phyloP scores from a whole-genome alignment of 1,140 invertebrate genomes.

The Olivierus martensii region DNA sequence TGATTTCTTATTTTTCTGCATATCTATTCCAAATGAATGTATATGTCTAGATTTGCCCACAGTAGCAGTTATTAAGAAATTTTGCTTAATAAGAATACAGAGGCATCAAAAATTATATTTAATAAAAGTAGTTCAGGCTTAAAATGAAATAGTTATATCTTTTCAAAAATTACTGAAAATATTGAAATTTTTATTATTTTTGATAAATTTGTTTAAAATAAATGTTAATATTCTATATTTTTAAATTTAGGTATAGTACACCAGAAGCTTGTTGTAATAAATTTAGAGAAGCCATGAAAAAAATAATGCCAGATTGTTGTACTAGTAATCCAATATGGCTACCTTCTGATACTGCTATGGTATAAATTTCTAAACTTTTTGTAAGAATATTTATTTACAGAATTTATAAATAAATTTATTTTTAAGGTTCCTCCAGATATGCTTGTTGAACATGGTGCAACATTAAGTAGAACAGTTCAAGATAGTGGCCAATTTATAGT shows the following conservation, averaged over 20 bases:
- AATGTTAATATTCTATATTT: too few relatives aligned
- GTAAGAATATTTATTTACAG: neutral
- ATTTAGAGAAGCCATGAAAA: conserved; percentile 55
- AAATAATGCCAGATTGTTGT: conserved; percentile 64
- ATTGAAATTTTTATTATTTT: too few relatives aligned
- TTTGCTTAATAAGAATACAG: too few relatives aligned
- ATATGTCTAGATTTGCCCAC: too few relatives aligned
- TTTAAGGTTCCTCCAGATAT: conserved; percentile 56
- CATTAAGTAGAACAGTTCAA: conserved; percentile 64
- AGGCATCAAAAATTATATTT: too few relatives aligned
- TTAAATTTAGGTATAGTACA: conserved; percentile 53
- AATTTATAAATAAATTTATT: conserved; percentile 1
- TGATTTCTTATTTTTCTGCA: too few relatives aligned
- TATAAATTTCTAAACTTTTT: conserved; percentile 21
- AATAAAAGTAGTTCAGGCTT: too few relatives aligned
- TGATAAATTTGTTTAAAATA: too few relatives aligned
- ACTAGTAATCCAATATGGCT: conserved; percentile 71
- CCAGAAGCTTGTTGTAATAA: conserved; percentile 56
- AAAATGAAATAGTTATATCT: too few relatives aligned
- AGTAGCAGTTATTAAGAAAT: too few relatives aligned
- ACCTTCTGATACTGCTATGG: conserved; percentile 85
- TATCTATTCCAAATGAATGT: too few relatives aligned
- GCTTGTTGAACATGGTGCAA: conserved; percentile 57
- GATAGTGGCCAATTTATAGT: conserved; percentile 79
- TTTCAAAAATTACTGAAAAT: too few relatives aligned